Evolutionary conservation across 2,888 invertebrate genomes (phyloP), one percentile per base, ranked within the genome.

Genomic region (Sminthurides aquaticus): DNA sequence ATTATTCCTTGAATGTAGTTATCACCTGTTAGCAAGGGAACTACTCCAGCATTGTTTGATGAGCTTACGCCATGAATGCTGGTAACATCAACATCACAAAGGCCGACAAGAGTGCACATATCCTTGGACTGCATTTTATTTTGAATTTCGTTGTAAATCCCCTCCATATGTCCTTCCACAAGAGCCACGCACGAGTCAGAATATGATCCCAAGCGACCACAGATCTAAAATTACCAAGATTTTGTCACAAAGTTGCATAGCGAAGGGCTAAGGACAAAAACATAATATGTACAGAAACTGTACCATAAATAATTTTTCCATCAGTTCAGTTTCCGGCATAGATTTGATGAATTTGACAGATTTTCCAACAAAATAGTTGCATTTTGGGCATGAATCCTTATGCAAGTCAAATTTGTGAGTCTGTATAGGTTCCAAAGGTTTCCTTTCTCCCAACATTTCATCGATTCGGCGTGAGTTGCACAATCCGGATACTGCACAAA

Each of bases 401-500:
- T 22, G 22, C 11, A 64, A 22, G 28, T 68, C 68, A 55, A 67
- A 65, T 52, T 64, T 59, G 43, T 69, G 55, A 52, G 34, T 20
- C 1, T 52, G 60, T 18, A 57, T 55, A 1, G 26, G 60, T 26
- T 68, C 66, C 29, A 67, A 48, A 5, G 68, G 63, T 29, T 70
- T 76, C 71, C 81, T 81, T 72, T 85, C 82, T 24, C 79, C 80
- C 18, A 89, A 77, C 71, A 90, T 77, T 60, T 82, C 78, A 76
- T 91, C 88, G 61, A 91, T 86, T 66, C 80, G 81, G 3, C 81
- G 85, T 76, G 84, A 91, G 78, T 93, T 92, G 75, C 93, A 93
- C 3, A 93, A 84, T 0, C 92, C 92, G 60, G 92, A 90, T 15
- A 91, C 89, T 0, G 89, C 85, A 78, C 92, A 93, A 43, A 93